Base-by-base conservation (phyloP, 2,113 vertebrate species). In the Cyphomyrus discorhynchus region DNA sequence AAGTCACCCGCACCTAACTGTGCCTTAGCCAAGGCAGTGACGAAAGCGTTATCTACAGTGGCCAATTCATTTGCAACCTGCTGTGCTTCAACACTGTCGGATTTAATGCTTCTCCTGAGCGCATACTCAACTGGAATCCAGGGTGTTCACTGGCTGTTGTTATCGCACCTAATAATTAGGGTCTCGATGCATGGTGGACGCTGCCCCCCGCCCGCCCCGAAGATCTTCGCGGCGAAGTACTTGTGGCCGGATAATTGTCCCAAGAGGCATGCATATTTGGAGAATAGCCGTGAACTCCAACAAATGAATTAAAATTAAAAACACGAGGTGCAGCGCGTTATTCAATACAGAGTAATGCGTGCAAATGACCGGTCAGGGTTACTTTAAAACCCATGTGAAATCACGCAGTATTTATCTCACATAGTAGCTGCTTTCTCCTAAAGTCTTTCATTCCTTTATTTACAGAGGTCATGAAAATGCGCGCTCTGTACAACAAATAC, bases 71-170 rank as follows among this genome's bases (percentile, higher is more conserved):
- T 87, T 42, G 53, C 83, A 15, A 45, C 88, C 27, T 35, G 87
- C 90, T 86, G 53, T 87, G 89, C 50, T 62, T 66, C 89, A 91
- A 89, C 86, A 52, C 49, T 7, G 17, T 66, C 39, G 9, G 74
- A 90, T 50, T 86, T 74, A 53, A 86, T 62, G 58, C 53, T 77
- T 70, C 88, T 62, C 91, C 87, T 90, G 49, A 10, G 86, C 89
- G 70, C 84, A 92, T 47, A 85, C 80, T 91, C 93, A 95, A 93
- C 93, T 95, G 93, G 89, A 89, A 90, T 87, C 83, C 87, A 35
- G 70, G 70, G 49, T 84, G 39, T 47, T 21, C 82, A n/a, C 86
- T 87, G 87, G 52, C 88, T 56, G 86, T 86, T 35, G 66, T 74
- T 70, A 39, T 86, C 58, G 15, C 49, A 15, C 50, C 74, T 56